These are phyloP conservation scores for Spizaetus ornatus DNA, from an alignment of 2,113 vertebrate species.

Conservation along the genomic window DNA sequence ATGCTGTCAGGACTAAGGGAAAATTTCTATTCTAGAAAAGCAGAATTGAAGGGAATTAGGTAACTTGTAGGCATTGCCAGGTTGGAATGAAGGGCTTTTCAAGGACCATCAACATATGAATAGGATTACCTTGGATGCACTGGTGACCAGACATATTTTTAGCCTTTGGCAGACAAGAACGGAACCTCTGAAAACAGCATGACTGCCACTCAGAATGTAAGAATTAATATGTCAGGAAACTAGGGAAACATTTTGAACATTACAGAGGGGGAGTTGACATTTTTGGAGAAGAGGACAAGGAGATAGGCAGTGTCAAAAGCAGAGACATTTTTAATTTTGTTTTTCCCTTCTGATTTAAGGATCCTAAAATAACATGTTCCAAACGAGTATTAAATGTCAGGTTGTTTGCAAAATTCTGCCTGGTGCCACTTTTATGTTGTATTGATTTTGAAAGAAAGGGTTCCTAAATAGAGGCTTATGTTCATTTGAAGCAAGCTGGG, in stretches of 20 bases:
- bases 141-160: constrained; percentile 45
- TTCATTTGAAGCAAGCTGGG: not conserved
- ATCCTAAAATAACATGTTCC: not conserved
- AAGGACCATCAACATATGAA: constrained; percentile 32
- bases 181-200: not conserved
- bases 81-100: constrained; percentile 26
- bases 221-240: not conserved
- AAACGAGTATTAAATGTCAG: not conserved
- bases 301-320: not conserved
- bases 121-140: constrained; percentile 44
- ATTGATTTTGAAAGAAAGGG: not conserved
- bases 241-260: not conserved
- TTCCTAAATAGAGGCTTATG: not conserved
- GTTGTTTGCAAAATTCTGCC: not conserved
- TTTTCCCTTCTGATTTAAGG: not conserved
- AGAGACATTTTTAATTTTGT: not conserved
- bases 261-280: not conserved
- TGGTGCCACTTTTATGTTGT: not conserved
- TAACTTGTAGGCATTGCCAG: not conserved
- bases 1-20: not conserved
- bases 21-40: not conserved
- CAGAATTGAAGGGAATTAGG: constrained; percentile 2
- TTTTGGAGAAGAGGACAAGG: not conserved
- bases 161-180: not conserved
- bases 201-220: not conserved